Conservation (phyloP, 2,113 vertebrate genomes). For the Odobenus rosmarus region DNA sequence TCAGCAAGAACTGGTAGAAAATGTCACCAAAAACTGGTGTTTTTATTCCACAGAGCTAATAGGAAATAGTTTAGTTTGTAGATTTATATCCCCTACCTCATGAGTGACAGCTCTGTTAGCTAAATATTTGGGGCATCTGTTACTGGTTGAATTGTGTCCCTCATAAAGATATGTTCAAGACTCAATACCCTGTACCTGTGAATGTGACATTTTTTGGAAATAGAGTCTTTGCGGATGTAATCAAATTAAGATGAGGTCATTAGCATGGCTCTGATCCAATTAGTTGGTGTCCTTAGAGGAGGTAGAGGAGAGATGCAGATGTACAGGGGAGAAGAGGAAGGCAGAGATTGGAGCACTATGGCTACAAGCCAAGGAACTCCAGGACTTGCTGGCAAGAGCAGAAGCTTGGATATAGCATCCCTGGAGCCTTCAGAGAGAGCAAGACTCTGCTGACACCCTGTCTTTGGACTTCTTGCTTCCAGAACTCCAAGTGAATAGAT, state of each 20-base stretch:
- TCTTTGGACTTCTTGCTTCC: not conserved
- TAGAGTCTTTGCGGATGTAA: not conserved
- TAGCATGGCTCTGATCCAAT: not conserved
- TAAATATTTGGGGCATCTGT: too few species aligned
- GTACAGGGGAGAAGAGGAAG: rapidly evolving
- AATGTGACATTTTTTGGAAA: not conserved
- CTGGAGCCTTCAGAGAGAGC: too few species aligned
- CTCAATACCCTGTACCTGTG: too few species aligned
- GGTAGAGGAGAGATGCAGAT: not conserved
- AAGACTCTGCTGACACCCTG: not conserved
- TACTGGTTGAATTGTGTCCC: not conserved
- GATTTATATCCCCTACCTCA: not conserved
- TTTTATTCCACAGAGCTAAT: not conserved
- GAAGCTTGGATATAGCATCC: not conserved
- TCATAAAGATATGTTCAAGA: not conserved
- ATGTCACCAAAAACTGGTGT: not conserved
- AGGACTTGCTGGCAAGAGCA: too few species aligned
- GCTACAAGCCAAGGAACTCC: not conserved
- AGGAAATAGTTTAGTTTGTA: not conserved
- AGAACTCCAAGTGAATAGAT: not conserved
- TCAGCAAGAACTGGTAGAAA: not conserved
- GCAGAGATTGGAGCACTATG: rapidly evolving
- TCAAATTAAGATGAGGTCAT: not conserved
- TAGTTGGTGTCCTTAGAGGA: not conserved
- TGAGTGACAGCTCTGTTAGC: not conserved